Base-by-base conservation (phyloP, 2,113 vertebrate genomes). In the Neofelis nebulosa region DNA sequence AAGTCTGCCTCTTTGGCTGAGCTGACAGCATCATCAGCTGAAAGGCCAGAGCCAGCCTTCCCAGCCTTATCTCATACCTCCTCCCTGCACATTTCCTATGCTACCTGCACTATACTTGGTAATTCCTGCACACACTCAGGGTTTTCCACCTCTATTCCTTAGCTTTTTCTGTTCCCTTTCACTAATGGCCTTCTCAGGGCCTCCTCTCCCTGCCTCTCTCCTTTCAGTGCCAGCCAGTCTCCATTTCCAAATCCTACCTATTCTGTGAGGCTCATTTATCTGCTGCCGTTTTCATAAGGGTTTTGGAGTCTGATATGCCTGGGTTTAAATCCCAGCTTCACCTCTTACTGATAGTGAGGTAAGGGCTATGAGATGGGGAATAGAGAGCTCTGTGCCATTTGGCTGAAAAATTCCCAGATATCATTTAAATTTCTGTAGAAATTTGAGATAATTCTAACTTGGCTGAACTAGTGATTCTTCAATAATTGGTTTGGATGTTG, bases 401-500 rank as follows among this genome's bases (percentile, higher is more conserved):
- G 38, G 13, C 7, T 92, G 18, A 52, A 80, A 88, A 93, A 91
- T 52, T 38, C 27, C 83, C 4, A 41, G 68, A 27, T 89, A 55
- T 57, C 63, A 23, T 69, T 96, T 93, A 87, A 74, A 65, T 89
- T 81, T 69, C 31, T 89, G 3, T 45, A 85, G 65, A 83, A 87
- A 92, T 82, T 19, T 80, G 69, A 73, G 68, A 61, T 90, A 50
- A 85, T 81, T 80, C 90, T 74, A 80, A 81, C 21, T 38, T 96
- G 83, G 31, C 84, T 88, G 23, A 80, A 76, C 16, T 27, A 29
- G 25, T 36, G 68, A 41, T 63, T 96, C 82, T 89, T 50, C 9
- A 9, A 52, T 84, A 86, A 69, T 76, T 89, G 73, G 63, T 65
- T 33, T 94, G 85, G 33, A n/a, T 61, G 16, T 50, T 23, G 31